Evolutionary conservation across 1,140 invertebrate species (phyloP).

Genomic region (Drepana arcuata): DNA sequence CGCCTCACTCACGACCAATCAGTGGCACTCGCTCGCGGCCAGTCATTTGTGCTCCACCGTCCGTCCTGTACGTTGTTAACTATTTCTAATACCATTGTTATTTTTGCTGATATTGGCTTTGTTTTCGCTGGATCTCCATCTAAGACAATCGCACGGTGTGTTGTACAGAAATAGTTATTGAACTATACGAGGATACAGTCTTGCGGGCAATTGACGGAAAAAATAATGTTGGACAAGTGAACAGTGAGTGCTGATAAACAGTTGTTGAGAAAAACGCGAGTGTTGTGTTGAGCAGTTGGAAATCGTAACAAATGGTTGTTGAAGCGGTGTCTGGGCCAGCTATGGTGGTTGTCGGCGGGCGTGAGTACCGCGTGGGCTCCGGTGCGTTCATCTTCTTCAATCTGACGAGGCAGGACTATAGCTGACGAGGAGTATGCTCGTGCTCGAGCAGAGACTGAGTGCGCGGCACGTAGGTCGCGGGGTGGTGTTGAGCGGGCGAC

Average conservation of each 20-base stretch:
- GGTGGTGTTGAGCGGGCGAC: constrained; percentile 38
- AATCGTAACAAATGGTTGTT: constrained; percentile 55
- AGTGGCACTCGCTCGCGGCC: constrained; percentile 39
- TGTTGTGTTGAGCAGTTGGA: constrained; percentile 19
- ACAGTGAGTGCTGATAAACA: too few relatives aligned
- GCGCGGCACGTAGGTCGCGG: constrained; percentile 48
- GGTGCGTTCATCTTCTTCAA: constrained; percentile 63
- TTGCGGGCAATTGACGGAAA: constrained; percentile 3
- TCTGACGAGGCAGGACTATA: constrained; percentile 62
- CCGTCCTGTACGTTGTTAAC: constrained; percentile 28
- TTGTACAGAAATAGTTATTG: neutral
- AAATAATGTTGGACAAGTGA: constrained; percentile 68
- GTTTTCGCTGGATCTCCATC: neutral
- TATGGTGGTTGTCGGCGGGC: constrained; percentile 51
- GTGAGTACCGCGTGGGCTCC: constrained; percentile 37
- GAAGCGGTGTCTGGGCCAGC: constrained; percentile 38
- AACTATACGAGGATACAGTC: constrained; percentile 2
- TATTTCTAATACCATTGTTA: constrained; percentile 26
- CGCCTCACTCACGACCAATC: constrained; percentile 53
- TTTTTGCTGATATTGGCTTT: constrained; percentile 24
- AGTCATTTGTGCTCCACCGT: constrained; percentile 38
- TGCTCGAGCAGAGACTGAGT: constrained; percentile 62
- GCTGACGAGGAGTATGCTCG: constrained; percentile 68
- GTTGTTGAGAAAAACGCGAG: constrained; percentile 5
- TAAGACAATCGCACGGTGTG: neutral